phyloP scores from a whole-genome alignment of 2,888 invertebrate species.

The Byasa hedistus region DNA sequence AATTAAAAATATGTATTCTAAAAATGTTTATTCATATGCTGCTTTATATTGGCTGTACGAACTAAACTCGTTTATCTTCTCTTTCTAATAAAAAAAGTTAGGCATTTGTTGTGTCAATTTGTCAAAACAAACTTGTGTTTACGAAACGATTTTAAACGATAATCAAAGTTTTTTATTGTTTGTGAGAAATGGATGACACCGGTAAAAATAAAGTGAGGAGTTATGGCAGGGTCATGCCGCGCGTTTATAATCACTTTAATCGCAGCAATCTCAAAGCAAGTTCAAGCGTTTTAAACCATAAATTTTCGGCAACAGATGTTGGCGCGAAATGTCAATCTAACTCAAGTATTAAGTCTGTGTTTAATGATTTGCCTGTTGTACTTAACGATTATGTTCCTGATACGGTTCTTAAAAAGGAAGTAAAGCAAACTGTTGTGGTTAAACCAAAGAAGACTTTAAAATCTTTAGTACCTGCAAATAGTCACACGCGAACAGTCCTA shows the following conservation, averaged over 20 bases:
- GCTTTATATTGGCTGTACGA: not conserved
- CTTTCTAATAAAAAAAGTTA: not conserved
- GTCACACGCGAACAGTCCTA: constrained; percentile 43
- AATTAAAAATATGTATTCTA: too few relatives aligned
- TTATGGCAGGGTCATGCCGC: constrained; percentile 68
- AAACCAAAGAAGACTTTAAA: constrained; percentile 65
- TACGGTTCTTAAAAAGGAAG: constrained; percentile 38
- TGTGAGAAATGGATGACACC: constrained; percentile 40
- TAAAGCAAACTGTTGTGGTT: constrained; percentile 48
- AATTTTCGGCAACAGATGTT: constrained; percentile 48
- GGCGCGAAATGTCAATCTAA: constrained; percentile 63
- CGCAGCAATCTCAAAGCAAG: constrained; percentile 47
- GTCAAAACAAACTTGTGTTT: constrained; percentile 19
- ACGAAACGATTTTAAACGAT: not conserved
- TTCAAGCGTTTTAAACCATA: constrained; percentile 59
- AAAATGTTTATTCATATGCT: too few relatives aligned
- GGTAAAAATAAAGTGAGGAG: constrained; percentile 41
- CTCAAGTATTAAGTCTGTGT: constrained; percentile 53
- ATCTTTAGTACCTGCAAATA: constrained; percentile 57
- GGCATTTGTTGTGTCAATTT: not conserved
- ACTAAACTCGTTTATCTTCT: not conserved
- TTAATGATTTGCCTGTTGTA: constrained; percentile 62
- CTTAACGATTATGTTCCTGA: constrained; percentile 60
- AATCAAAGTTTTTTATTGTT: not conserved
- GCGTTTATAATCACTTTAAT: constrained; percentile 49